Evolutionary conservation across 1,140 invertebrate genomes (phyloP).

Genomic region (Conus betulinus): DNA sequence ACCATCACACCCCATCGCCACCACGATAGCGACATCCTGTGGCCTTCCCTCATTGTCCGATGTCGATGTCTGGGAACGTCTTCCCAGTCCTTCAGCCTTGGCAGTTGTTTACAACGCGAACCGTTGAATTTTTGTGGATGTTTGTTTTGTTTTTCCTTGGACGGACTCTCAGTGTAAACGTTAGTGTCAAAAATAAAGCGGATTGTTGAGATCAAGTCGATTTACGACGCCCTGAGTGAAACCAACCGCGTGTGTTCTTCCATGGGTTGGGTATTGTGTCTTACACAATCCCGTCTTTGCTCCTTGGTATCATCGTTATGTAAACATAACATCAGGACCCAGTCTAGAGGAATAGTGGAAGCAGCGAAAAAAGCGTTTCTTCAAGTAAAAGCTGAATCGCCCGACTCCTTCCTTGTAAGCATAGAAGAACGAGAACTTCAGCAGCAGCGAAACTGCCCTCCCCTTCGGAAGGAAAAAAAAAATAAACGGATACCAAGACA

Average conservation of each 20-base stretch:
- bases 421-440: not conserved
- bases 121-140: no score
- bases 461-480: no score
- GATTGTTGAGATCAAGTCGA: no score
- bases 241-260: not conserved
- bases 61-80: not conserved
- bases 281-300: not conserved
- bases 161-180: no score
- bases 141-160: no score
- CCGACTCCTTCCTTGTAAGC: not conserved
- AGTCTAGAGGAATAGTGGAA: not conserved
- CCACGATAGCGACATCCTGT: not conserved
- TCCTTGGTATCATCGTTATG: not conserved
- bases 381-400: not conserved
- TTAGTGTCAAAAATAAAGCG: no score
- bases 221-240: no score
- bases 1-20: not conserved
- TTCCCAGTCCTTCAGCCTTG: no score
- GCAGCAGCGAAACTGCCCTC: not conserved
- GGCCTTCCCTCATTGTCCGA: not conserved
- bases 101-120: no score
- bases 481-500: not conserved
- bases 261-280: not conserved
- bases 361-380: not conserved
- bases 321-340: not conserved